A percentile compares a stretch with the other conserved stretches of the same genome.
Evolutionary conservation across 1,140 invertebrate species (phyloP).

Genomic region (Vanessa atalanta): DNA sequence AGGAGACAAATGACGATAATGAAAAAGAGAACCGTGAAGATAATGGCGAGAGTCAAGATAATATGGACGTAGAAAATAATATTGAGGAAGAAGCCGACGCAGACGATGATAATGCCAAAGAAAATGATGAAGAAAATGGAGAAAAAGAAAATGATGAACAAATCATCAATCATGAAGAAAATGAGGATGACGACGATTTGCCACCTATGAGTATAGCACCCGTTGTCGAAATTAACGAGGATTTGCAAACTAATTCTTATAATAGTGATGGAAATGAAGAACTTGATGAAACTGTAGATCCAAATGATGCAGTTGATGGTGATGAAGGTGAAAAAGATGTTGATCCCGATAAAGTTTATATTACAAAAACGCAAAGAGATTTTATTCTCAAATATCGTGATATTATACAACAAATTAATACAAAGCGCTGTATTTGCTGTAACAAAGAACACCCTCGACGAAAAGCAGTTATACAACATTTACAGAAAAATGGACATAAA

Average conservation of each 20-base stretch:
- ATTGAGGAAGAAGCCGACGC: conserved; percentile 40
- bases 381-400: conserved; percentile 76
- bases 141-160: conserved; percentile 46
- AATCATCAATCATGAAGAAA: conserved; percentile 52
- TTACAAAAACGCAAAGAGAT: conserved; percentile 75
- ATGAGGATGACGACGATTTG: conserved; percentile 65
- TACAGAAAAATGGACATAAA: conserved; percentile 79
- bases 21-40: conserved; percentile 55
- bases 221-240: conserved; percentile 77
- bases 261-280: conserved; percentile 67
- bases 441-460: conserved; percentile 73
- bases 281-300: conserved; percentile 61
- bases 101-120: conserved; percentile 45
- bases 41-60: conserved; percentile 48
- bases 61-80: conserved; percentile 39
- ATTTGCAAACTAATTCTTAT: conserved; percentile 62
- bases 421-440: conserved; percentile 76
- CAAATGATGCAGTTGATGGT: conserved; percentile 59
- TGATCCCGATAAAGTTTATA: conserved; percentile 70
- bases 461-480: conserved; percentile 79
- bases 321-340: conserved; percentile 55
- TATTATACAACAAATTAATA: conserved; percentile 78
- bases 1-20: conserved; percentile 52
- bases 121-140: conserved; percentile 40
- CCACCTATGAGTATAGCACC: conserved; percentile 63